Evolutionary conservation across 2,888 invertebrate genomes (phyloP), one percentile per base, ranked within the genome.

Genomic region (Hypsopygia costalis): DNA sequence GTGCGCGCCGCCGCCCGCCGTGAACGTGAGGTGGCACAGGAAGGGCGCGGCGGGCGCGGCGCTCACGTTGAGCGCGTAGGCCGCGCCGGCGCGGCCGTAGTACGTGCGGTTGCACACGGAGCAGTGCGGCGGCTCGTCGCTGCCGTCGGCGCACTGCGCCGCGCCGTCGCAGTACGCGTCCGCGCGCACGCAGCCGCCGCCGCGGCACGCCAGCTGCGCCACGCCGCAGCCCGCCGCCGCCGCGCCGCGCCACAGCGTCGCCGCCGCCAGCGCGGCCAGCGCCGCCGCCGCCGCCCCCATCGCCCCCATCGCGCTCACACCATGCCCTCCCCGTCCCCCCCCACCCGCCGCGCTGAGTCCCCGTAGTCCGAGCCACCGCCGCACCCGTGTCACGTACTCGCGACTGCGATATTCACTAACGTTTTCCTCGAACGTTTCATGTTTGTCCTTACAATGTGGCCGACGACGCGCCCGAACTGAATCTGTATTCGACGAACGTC

Each of bases 101-200:
- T 96, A 97, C 37, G 97, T 97, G 67, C 96, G 92, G 88, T 97
- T 97, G 89, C 97, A 97, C 51, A 93, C 93, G 92, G 90, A 93
- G 76, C 95, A 95, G 71, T 92, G 92, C 48, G 91, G 85, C 37
- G 96, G 96, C 82, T 96, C 97, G 81, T 96, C 96, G 67, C 95
- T 95, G 53, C 91, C 91, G 85, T 97, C 97, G 20, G 94, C 93
- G 78, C 97, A 97, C 79, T 97, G 95, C 81, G 94, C 92, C 58
- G 87, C 85, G 43, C 95, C 95, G 81, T 97, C 95, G 87, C 97
- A 97, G 80, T 94, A 97, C 58, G 93, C 93, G 87, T 96, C 96
- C 50, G 95, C 90, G 12, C 95, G 93, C 71, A 96, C 93, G 85
- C 97, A 96, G 58, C 94, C 92, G 80, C 96, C 96, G 62, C 64